Conservation (phyloP, 2,113 vertebrate genomes). For the Plotosus lineatus region DNA sequence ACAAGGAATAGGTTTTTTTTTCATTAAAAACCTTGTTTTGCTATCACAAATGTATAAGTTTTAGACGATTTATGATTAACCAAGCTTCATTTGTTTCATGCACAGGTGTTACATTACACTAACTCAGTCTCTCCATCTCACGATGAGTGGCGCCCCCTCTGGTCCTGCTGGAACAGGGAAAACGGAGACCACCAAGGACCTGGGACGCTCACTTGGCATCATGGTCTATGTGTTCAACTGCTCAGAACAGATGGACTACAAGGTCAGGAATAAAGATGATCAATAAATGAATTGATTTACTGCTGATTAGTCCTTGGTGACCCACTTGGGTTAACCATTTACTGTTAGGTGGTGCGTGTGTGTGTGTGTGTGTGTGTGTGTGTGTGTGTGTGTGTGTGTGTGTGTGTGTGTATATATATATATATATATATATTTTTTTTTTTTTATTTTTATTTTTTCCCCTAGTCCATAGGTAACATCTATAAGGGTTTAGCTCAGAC, state of each 20-base stretch:
- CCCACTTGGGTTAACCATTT: no score
- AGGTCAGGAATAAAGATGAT: slow-evolving; percentile 66
- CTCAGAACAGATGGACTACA: slow-evolving; percentile 81
- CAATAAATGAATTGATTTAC: no score
- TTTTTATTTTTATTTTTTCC: not conserved
- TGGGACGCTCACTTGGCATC: slow-evolving; percentile 71
- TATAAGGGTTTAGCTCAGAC: slow-evolving; percentile 79
- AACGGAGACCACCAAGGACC: slow-evolving; percentile 77
- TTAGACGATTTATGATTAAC: not conserved
- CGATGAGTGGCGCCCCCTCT: slow-evolving; percentile 70
- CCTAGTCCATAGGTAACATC: slow-evolving; percentile 73
- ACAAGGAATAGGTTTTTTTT: no score
- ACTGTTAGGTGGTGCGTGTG: no score
- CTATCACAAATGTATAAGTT: no score
- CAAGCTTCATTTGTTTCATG: not conserved
- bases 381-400: no score
- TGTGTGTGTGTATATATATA: no score
- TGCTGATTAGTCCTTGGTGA: no score
- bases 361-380: no score
- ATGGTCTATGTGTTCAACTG: slow-evolving; percentile 81
- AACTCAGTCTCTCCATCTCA: slow-evolving; percentile 69
- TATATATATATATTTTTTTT: not conserved
- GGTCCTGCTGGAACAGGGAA: slow-evolving; percentile 73
- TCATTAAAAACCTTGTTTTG: no score
- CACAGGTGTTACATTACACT: slow-evolving; percentile 76